Base-by-base conservation (phyloP, 2,113 vertebrate species). In the Heterotis niloticus region DNA sequence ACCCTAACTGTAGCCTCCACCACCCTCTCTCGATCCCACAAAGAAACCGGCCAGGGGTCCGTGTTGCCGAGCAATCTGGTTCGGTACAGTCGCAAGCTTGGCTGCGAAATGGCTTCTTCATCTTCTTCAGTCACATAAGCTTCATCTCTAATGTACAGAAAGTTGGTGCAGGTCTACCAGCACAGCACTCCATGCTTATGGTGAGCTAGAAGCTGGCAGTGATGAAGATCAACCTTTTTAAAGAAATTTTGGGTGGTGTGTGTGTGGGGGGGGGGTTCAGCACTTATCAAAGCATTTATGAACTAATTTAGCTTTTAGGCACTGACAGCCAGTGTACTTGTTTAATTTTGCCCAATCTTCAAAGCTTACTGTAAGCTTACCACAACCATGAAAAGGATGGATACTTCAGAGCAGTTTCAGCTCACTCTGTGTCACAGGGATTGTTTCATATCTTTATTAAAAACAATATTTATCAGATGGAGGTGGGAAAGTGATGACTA, bases 401-500 rank as follows among this genome's bases (percentile, higher is more conserved):
- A 70, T 60, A 76, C 72, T 73, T 83, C 75, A 81, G 78, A 82
- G 76, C 57, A 34, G 23, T 59, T 72, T 56, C 23, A 28, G 69
- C 51, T 79, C 75, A 64, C 60, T 29, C 60, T 65, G 64, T 65
- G 69, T 77, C 28, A 64, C 20, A 65, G 64, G 60, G 70, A 80
- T 70, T 76, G 29, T 52, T 76, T 28, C 16, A 70, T 69, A 23
- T 70, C 29, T 78, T 59, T 26, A 10, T 74, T 26, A 56, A 56
- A 62, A 54, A 64, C 59, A 24, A 75, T 29, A 54, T 34, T 76
- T 12, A 64, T 44, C 64, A 18, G n/a, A 18, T 24, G 56, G 82
- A 78, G 81, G 78, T 75, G 62, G 34, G 76, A 83, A 81, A 81
- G 76, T 56, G 83, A 72, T 74, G 85, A 87, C 84, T 77, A 83